Base-by-base conservation (phyloP, 1,140 invertebrate genomes). In the Sitodiplosis mosellana region DNA sequence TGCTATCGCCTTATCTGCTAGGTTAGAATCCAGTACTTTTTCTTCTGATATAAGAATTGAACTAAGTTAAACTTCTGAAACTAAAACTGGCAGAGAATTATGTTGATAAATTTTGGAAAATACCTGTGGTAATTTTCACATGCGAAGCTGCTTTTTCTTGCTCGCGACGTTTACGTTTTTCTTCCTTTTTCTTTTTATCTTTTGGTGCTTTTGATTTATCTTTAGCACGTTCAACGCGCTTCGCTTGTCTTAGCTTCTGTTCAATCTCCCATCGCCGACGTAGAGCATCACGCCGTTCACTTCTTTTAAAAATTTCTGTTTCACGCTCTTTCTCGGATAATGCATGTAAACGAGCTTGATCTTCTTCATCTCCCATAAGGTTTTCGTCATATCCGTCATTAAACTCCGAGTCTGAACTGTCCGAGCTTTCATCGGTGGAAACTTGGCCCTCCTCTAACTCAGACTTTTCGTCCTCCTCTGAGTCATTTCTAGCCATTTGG, bases 261-360 rank as follows among this genome's bases (percentile, higher is more conserved):
- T 97, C 88, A 48, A 97, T 97, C 64, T 96, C 92, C 79, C 94
- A 96, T 59, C 91, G 48, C 5, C 86, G 94, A 61, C 88, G 88
- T 73, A 95, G 81, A 0, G 87, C 76, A 69, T 95, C 89, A 57
- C 93, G 70, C 59, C 89, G 81, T 65, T 97, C 93, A 45, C 93
- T 89, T 47, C 93, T 75, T 62, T 95, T 94, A 61, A 90, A 98
- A 56, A 98, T 84, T 68, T 96, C 92, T 54, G 94, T 89, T 67
- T 98, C 93, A 49, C 93, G 70, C 63, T 98, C 93, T 59, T 93
- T 95, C 59, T 97, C 93, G 0, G 92, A 96, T 77, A 98, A 86
- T 52, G 84, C 78, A 10, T 87, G 87, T 2, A 98, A 67, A 1
- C 85, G 69, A 12, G 81, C 80, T 57, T 87, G 78, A 71, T 98